A percentile compares a stretch with the other conserved stretches of the same genome.
Conservation (phyloP, 1,140 invertebrate genomes). For the Drosophila suzukii region DNA sequence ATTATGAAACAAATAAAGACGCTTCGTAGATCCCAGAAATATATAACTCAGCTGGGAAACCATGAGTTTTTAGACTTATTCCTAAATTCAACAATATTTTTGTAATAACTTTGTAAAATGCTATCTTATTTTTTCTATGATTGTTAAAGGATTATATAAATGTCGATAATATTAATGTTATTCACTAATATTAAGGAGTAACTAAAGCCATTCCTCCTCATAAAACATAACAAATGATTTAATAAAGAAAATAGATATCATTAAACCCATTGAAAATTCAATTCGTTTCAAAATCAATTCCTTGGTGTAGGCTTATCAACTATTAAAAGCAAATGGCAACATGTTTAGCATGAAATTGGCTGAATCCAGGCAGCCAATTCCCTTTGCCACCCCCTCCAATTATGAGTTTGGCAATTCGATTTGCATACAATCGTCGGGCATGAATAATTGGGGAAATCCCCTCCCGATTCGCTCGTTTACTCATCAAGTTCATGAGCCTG, state of each 20-base stretch:
- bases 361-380: constrained; percentile 13
- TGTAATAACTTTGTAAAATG: too few relatives aligned
- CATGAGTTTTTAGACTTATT: too few relatives aligned
- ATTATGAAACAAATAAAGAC: too few relatives aligned
- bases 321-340: constrained; percentile 76
- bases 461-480: constrained; percentile 7
- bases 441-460: constrained; percentile 64
- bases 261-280: constrained; percentile 58
- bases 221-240: not conserved
- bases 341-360: constrained; percentile 74
- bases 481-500: constrained; percentile 72
- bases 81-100: too few relatives aligned
- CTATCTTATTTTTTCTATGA: too few relatives aligned
- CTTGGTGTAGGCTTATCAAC: constrained; percentile 64
- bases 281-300: constrained; percentile 48
- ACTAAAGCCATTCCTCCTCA: not conserved
- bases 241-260: not conserved
- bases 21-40: too few relatives aligned
- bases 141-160: too few relatives aligned
- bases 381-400: constrained; percentile 25
- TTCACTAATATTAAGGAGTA: too few relatives aligned
- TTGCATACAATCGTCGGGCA: constrained; percentile 73
- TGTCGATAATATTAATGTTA: too few relatives aligned
- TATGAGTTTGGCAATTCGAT: constrained; percentile 77
- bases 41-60: too few relatives aligned